Evolutionary conservation across 2,797 vertebrate species (phyloP).

Genomic region (Protonibea diacanthus): DNA sequence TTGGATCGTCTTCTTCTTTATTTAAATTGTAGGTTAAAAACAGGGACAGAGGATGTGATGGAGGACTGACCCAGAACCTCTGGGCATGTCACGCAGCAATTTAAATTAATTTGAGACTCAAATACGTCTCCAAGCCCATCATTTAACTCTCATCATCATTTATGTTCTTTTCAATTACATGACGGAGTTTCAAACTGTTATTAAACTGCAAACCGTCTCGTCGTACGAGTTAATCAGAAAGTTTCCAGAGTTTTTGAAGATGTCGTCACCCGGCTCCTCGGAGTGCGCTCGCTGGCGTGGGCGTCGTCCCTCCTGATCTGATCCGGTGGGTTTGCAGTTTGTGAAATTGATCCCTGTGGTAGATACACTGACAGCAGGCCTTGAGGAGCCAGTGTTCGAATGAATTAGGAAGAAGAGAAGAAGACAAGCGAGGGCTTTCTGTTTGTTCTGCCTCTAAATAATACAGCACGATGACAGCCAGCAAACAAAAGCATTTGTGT

Average conservation of each 20-base stretch:
- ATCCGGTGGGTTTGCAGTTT: conserved; percentile 58
- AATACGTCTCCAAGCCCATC: conserved; percentile 69
- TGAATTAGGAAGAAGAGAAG: conserved; percentile 62
- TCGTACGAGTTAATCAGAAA: conserved; percentile 50
- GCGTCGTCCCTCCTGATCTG: conserved; percentile 62
- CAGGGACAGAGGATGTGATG: conserved; percentile 33
- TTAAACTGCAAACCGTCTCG: conserved; percentile 42
- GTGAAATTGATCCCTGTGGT: conserved; percentile 74
- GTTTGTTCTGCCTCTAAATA: conserved; percentile 78
- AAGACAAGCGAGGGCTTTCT: conserved; percentile 56
- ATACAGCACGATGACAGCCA: conserved; percentile 71
- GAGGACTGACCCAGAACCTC: conserved; percentile 72
- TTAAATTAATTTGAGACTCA: conserved; percentile 76
- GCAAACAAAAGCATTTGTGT: conserved; percentile 76
- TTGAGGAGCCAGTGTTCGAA: conserved; percentile 56
- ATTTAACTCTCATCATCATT: conserved; percentile 58
- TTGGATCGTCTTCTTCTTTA: conserved; percentile 5
- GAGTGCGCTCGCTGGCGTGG: conserved; percentile 27
- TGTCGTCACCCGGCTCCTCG: conserved; percentile 25
- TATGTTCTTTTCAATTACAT: conserved; percentile 61
- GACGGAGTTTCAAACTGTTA: conserved; percentile 52
- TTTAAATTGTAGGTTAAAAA: conserved; percentile 48
- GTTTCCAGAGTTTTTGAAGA: conserved; percentile 25
- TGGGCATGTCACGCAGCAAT: conserved; percentile 68
- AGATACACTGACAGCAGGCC: conserved; percentile 64